A percentile compares a stretch with the other conserved stretches of the same genome.
phyloP scores from a whole-genome alignment of 2,888 invertebrate species.

The Homarus gammarus region DNA sequence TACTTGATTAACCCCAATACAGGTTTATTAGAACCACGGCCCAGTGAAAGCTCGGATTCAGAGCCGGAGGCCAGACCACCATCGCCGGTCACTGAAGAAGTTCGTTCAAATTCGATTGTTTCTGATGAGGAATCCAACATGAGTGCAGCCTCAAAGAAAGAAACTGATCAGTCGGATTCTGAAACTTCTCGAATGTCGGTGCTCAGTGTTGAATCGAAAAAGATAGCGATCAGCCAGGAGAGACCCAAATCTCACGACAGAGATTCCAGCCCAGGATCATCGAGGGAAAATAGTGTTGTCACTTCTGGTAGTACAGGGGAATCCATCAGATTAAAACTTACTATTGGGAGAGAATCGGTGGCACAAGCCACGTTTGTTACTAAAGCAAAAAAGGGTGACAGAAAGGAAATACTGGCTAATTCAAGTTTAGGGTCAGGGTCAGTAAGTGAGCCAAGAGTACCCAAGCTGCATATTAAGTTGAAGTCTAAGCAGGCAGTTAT shows the following conservation, averaged over 20 bases:
- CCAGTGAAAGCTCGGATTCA: constrained; percentile 84
- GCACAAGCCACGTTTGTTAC: constrained; percentile 72
- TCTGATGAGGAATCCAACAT: constrained; percentile 72
- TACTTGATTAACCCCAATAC: constrained; percentile 94
- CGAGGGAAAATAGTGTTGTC: constrained; percentile 64
- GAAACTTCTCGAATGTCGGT: constrained; percentile 40
- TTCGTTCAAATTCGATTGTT: constrained; percentile 60
- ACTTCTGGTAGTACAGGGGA: constrained; percentile 55
- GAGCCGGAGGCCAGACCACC: constrained; percentile 78
- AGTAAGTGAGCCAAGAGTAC: constrained; percentile 70
- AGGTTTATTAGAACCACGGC: constrained; percentile 88
- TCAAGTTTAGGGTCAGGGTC: constrained; percentile 38
- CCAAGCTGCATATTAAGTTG: constrained; percentile 75
- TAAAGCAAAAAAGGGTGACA: constrained; percentile 68
- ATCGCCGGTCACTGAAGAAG: constrained; percentile 56
- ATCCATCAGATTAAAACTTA: constrained; percentile 66
- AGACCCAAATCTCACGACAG: constrained; percentile 56
- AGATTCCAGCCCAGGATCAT: constrained; percentile 61
- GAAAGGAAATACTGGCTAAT: constrained; percentile 56
- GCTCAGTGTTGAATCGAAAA: constrained; percentile 51
- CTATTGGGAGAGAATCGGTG: constrained; percentile 66
- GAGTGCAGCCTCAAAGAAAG: constrained; percentile 54
- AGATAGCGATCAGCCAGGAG: constrained; percentile 37
- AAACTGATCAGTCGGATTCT: constrained; percentile 65
- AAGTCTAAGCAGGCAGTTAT: constrained; percentile 73